Conservation (phyloP, 1,140 invertebrate genomes). For the Heterodera carotae region DNA sequence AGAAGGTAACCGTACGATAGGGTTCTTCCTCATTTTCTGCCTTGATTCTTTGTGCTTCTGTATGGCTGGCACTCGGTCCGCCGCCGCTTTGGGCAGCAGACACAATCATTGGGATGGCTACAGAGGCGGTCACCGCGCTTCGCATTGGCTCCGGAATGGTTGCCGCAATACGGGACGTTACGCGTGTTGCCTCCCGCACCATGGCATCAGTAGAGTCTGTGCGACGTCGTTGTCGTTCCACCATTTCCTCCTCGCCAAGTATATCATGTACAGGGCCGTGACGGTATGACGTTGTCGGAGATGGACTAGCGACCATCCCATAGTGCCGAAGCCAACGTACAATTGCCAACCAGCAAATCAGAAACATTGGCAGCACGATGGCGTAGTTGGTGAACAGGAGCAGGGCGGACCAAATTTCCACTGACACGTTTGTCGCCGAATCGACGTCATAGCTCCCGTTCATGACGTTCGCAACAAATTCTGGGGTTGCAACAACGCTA, state of each 20-base stretch:
- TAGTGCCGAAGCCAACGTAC: not conserved
- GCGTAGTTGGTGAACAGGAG: not conserved
- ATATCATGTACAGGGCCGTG: too few species aligned
- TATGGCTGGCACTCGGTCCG: too few species aligned
- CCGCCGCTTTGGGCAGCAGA: too few species aligned
- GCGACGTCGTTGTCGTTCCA: not conserved
- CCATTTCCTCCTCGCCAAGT: not conserved
- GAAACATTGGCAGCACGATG: not conserved
- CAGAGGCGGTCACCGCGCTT: not conserved
- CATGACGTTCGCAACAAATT: not conserved
- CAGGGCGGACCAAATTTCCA: not conserved
- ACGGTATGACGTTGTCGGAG: too few species aligned
- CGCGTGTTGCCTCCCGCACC: not conserved
- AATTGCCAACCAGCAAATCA: not conserved
- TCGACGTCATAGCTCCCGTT: not conserved
- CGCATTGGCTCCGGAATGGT: not conserved
- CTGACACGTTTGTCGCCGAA: not conserved
- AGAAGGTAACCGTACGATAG: too few species aligned
- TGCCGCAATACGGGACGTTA: not conserved
- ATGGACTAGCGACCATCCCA: too few species aligned
- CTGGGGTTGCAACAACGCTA: too few species aligned
- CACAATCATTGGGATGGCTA: not conserved
- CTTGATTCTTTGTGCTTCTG: too few species aligned
- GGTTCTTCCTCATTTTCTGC: too few species aligned
- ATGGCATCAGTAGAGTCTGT: not conserved